These are phyloP conservation scores for Crioceris asparagi DNA, from an alignment of 2,888 invertebrate species.

Conservation along the genomic window DNA sequence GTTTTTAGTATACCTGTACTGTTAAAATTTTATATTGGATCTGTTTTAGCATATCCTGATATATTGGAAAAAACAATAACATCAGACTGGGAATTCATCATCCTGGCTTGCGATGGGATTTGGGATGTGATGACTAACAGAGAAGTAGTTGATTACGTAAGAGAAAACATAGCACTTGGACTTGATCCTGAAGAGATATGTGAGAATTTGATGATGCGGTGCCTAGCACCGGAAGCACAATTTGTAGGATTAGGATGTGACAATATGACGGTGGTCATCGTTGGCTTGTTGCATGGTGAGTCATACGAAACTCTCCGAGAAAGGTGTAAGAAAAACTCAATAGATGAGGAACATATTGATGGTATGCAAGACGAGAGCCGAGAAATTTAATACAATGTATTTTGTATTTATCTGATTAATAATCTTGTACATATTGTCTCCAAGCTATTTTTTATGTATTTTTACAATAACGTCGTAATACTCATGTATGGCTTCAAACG, in stretches of 20 bases:
- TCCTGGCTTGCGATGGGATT: conserved; percentile 97
- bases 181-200: conserved; percentile 91
- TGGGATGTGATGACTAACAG: conserved; percentile 97
- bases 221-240: conserved; percentile 93
- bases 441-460: too few relatives aligned
- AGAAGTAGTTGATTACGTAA: conserved; percentile 86
- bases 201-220: conserved; percentile 88
- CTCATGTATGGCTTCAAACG: too few relatives aligned
- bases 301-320: conserved; percentile 33
- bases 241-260: conserved; percentile 97
- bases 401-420: too few relatives aligned
- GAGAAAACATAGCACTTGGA: conserved; percentile 66
- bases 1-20: too few relatives aligned
- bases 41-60: conserved; percentile 74
- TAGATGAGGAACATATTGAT: too few relatives aligned
- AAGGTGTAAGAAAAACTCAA: conserved; percentile 26
- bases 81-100: conserved; percentile 88
- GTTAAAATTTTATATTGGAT: too few relatives aligned
- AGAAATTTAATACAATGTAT: too few relatives aligned
- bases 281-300: conserved; percentile 60
- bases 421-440: too few relatives aligned
- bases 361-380: too few relatives aligned
- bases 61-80: conserved; percentile 70
- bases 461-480: too few relatives aligned
- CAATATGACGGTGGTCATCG: conserved; percentile 95